Evolutionary conservation across 2,797 vertebrate species (phyloP).

Genomic region (Fistularia tabacaria): DNA sequence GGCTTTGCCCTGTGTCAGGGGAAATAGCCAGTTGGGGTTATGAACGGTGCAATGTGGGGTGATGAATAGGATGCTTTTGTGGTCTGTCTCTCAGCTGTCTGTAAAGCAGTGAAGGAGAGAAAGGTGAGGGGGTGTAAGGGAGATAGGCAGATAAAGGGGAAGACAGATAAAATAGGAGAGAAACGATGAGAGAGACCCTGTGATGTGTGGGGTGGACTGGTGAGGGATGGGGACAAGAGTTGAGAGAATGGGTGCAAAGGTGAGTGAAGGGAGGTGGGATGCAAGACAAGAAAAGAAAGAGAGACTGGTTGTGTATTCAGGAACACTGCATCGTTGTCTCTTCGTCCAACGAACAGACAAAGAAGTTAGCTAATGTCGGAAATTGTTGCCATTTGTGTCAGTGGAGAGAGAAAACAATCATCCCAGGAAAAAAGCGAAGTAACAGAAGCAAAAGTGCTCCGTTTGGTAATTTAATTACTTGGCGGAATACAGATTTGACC

Average conservation of each 20-base stretch:
- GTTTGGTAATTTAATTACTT: constrained; percentile 43
- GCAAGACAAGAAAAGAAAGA: constrained; percentile 42
- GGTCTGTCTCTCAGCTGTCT: constrained; percentile 66
- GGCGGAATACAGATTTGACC: constrained; percentile 52
- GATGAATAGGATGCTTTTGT: constrained; percentile 74
- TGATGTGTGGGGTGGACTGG: constrained; percentile 45
- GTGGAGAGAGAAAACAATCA: constrained; percentile 28
- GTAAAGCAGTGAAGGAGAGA: constrained; percentile 63
- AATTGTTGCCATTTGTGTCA: constrained; percentile 48
- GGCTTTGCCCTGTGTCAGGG: constrained; percentile 43
- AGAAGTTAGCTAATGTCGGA: constrained; percentile 42
- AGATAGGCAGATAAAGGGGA: constrained; percentile 19
- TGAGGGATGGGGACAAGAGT: constrained; percentile 27
- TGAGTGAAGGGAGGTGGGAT: constrained; percentile 46
- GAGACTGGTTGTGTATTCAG: constrained; percentile 50
- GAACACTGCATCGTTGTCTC: constrained; percentile 42
- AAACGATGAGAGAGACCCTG: constrained; percentile 46
- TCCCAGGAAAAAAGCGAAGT: constrained; percentile 3
- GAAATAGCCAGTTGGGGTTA: constrained; percentile 66
- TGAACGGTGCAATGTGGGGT: constrained; percentile 62
- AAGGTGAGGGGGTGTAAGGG: constrained; percentile 42
- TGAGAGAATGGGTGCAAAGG: constrained; percentile 17
- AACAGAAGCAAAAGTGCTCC: constrained; percentile 24
- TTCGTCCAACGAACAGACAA: constrained; percentile 45
- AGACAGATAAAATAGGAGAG: constrained; percentile 42